Conservation (phyloP, 2,888 invertebrate species). For the Drosophila kuntzei region DNA sequence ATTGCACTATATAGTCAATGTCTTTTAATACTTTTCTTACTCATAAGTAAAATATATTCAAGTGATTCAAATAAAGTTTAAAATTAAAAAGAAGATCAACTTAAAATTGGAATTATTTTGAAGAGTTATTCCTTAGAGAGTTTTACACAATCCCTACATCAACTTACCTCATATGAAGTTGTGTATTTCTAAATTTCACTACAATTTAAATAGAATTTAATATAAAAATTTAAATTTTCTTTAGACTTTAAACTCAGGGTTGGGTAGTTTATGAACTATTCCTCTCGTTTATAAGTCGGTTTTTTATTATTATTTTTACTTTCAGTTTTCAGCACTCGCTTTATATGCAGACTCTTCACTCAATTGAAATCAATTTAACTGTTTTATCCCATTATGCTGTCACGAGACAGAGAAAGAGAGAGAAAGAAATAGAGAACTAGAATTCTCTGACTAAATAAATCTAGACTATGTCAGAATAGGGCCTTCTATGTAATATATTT, state of each 20-base stretch:
- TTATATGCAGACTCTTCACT: slow-evolving; percentile 20
- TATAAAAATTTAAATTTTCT: background rate
- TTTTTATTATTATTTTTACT: slow-evolving; percentile 6
- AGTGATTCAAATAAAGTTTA: background rate
- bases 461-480: slow-evolving; percentile 1
- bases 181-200: background rate
- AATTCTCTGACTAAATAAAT: slow-evolving; percentile 3
- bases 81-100: too few species aligned
- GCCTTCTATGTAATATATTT: slow-evolving; percentile 12
- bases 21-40: slow-evolving; percentile 1
- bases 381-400: slow-evolving; percentile 47
- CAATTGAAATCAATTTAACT: slow-evolving; percentile 81
- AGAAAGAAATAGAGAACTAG: background rate
- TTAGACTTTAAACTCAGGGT: background rate
- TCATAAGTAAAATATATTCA: background rate
- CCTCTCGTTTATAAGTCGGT: background rate
- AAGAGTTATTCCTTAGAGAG: background rate
- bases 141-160: background rate
- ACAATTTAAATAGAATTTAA: background rate
- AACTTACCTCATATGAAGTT: background rate
- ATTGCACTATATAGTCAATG: background rate
- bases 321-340: slow-evolving; percentile 20
- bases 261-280: slow-evolving; percentile 3
- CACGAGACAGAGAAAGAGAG: background rate
- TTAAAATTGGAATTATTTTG: background rate